These are phyloP conservation scores for Pelobates fuscus DNA, from an alignment of 2,113 vertebrate genomes.

Conservation along the genomic window DNA sequence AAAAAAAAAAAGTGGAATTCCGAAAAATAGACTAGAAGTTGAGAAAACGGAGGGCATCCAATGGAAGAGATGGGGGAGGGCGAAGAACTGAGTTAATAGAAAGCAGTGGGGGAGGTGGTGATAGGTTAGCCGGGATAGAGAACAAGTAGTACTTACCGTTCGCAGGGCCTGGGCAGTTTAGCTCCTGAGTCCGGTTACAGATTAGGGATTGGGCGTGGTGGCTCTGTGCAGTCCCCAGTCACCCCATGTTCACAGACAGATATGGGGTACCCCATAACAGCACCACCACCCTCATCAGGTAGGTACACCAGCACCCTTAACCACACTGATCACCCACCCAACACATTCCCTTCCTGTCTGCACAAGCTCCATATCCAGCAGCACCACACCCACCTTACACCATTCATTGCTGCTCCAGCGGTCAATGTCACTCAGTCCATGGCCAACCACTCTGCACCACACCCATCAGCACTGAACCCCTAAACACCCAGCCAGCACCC, in stretches of 20 bases:
- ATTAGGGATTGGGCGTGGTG: constrained; percentile 5
- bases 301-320: too few species aligned
- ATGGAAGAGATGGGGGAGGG: not conserved
- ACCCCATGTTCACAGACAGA: not conserved
- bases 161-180: not conserved
- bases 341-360: not conserved
- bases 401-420: too few species aligned
- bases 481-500: not conserved
- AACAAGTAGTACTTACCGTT: not conserved
- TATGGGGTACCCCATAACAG: not conserved
- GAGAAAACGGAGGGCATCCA: too few species aligned
- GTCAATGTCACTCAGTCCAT: not conserved
- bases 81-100: not conserved
- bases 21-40: not conserved
- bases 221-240: not conserved
- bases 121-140: not conserved
- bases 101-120: not conserved
- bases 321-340: not conserved
- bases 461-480: not conserved
- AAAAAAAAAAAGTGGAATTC: not conserved
- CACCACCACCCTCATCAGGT: not conserved
- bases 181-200: not conserved
- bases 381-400: not conserved
- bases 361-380: not conserved
- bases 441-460: not conserved